Percentiles rank a stretch among this genome's conserved stretches.
phyloP scores from a whole-genome alignment of 2,888 invertebrate species.

The Eupithecia abbreviata region DNA sequence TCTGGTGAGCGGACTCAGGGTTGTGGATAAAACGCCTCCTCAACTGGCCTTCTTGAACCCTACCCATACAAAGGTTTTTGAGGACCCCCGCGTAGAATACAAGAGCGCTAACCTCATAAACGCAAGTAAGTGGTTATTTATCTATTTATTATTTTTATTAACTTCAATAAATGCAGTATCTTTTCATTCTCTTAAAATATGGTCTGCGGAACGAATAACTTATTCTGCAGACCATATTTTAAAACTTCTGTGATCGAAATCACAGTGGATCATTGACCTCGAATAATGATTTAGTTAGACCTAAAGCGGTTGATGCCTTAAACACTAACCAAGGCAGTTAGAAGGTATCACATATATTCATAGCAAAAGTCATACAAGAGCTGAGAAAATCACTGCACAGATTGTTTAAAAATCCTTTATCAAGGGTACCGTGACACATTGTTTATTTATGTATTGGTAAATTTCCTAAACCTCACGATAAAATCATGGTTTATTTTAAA shows the following conservation, averaged over 20 bases:
- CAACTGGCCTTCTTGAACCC: conserved; percentile 95
- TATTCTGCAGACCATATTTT: neutral
- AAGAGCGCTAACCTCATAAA: conserved; percentile 96
- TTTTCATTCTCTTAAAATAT: neutral
- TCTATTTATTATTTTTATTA: neutral
- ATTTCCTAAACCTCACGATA: neutral
- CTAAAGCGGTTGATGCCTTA: neutral
- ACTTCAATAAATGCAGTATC: neutral
- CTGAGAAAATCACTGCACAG: neutral
- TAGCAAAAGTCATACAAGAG: neutral
- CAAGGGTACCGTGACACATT: neutral
- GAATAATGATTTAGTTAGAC: neutral
- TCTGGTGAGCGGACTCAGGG: conserved; percentile 88
- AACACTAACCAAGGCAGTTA: neutral
- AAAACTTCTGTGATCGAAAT: neutral
- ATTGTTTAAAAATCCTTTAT: neutral
- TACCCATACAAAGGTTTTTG: conserved; percentile 88
- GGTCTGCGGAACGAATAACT: no score
- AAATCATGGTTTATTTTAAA: neutral
- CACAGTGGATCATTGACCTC: neutral
- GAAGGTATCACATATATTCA: neutral
- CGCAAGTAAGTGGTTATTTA: conserved; percentile 84
- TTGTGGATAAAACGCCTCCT: conserved; percentile 97
- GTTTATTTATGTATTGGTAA: neutral
- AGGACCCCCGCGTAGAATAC: conserved; percentile 91